phyloP scores from a whole-genome alignment of 2,113 vertebrate species.

The Mus pahari region DNA sequence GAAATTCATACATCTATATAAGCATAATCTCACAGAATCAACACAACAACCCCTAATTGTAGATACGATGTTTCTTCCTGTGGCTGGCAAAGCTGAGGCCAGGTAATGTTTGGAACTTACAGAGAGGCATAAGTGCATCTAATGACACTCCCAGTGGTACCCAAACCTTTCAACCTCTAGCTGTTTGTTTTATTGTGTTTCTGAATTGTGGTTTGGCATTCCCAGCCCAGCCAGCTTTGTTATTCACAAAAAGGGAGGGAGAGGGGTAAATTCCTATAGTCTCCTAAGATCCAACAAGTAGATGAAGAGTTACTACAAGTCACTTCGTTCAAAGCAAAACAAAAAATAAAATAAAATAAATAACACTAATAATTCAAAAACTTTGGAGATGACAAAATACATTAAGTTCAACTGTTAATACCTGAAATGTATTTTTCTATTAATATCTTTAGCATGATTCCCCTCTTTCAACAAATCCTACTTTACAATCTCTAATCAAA shows the following conservation, averaged over 20 bases:
- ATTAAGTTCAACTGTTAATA: slow-evolving; percentile 27
- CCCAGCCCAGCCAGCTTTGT: slow-evolving; percentile 26
- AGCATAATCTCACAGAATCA: slow-evolving; percentile 44
- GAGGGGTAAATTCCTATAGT: not conserved
- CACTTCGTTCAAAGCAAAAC: slow-evolving; percentile 48
- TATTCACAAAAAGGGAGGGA: slow-evolving; percentile 6
- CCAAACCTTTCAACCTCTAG: not conserved
- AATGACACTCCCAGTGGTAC: not conserved
- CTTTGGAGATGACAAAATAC: slow-evolving; percentile 12
- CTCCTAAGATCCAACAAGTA: slow-evolving; percentile 29
- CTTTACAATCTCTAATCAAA: slow-evolving; percentile 57
- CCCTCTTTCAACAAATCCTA: slow-evolving; percentile 40
- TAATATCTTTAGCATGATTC: slow-evolving; percentile 48
- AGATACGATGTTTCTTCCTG: not conserved
- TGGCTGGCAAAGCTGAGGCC: slow-evolving; percentile 6
- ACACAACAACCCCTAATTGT: not conserved
- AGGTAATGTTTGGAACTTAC: not conserved
- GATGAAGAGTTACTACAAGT: slow-evolving; percentile 20
- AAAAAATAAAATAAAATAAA: not conserved
- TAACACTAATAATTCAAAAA: slow-evolving; percentile 58
- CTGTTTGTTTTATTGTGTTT: slow-evolving; percentile 18
- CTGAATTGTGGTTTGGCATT: slow-evolving; percentile 23
- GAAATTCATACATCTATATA: slow-evolving; percentile 16
- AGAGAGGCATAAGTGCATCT: not conserved
- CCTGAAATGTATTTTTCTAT: slow-evolving; percentile 51